These are phyloP conservation scores for Gallirallus australis DNA, from an alignment of 2,797 vertebrate genomes.

Conservation along the genomic window DNA sequence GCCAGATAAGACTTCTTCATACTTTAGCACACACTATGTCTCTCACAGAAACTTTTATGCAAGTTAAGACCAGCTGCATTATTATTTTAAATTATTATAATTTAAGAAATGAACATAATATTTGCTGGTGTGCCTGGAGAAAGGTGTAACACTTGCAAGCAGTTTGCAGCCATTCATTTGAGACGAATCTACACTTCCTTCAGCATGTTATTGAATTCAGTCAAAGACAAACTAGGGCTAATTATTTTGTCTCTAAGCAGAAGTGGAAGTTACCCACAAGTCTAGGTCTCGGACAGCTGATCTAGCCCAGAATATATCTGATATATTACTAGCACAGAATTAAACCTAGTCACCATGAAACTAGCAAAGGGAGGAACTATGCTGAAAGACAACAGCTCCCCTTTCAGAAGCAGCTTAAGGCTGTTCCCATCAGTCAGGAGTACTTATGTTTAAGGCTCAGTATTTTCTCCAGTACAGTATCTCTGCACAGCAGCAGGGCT, in stretches of 20 bases:
- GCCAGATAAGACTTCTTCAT: not conserved
- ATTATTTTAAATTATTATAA: not conserved
- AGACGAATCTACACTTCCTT: not conserved
- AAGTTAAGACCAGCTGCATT: not conserved
- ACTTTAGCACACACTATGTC: not conserved
- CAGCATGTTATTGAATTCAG: not conserved
- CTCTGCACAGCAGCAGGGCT: fast-evolving
- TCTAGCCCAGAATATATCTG: not conserved
- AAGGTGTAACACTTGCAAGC: not conserved
- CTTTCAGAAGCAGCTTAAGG: not conserved
- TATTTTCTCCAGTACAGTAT: not conserved
- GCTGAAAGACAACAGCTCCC: not conserved
- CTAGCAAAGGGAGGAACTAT: not conserved
- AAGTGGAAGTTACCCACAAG: not conserved
- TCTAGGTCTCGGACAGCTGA: not conserved
- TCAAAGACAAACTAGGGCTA: not conserved
- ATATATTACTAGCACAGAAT: not conserved
- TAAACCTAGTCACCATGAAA: not conserved
- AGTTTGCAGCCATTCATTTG: not conserved
- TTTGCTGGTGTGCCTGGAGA: not conserved
- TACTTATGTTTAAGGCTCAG: not conserved
- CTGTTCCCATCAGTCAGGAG: not conserved
- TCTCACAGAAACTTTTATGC: not conserved
- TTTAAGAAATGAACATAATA: not conserved
- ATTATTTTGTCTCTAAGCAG: not conserved